Evolutionary conservation across 2,797 vertebrate genomes (phyloP).

Genomic region (Lutjanus campechanus): DNA sequence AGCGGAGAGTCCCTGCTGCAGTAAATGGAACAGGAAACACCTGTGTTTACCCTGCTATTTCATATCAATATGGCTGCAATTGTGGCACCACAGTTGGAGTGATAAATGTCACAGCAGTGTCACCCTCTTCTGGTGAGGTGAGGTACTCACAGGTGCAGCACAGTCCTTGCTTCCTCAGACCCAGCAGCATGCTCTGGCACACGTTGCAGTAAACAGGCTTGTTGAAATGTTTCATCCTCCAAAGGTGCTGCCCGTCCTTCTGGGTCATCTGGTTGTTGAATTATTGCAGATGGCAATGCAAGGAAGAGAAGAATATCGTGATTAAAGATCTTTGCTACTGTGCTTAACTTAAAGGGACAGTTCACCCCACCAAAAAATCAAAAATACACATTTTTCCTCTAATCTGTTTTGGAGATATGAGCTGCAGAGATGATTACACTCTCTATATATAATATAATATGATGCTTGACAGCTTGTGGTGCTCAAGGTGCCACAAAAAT

Average conservation of each 20-base stretch:
- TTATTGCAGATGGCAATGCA: background rate
- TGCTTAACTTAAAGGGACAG: background rate
- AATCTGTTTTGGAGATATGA: too few species aligned
- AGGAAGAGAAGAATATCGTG: slow-evolving; percentile 1
- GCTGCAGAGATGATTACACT: too few species aligned
- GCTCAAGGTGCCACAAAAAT: too few species aligned
- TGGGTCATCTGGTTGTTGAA: slow-evolving; percentile 87
- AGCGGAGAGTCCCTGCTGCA: too few species aligned
- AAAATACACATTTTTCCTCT: too few species aligned
- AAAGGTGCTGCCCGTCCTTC: slow-evolving; percentile 92
- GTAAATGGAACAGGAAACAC: too few species aligned
- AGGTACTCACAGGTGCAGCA: slow-evolving; percentile 92
- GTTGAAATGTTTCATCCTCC: slow-evolving; percentile 94
- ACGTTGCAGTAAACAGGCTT: slow-evolving; percentile 93
- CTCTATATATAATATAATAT: too few species aligned
- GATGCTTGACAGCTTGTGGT: too few species aligned
- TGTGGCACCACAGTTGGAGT: background rate
- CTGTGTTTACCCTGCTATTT: too few species aligned
- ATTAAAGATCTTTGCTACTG: background rate
- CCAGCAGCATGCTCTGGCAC: slow-evolving; percentile 90
- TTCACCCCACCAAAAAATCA: too few species aligned
- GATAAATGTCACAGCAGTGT: background rate
- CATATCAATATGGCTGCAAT: background rate
- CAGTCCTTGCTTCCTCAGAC: slow-evolving; percentile 92
- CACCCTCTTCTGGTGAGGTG: slow-evolving; percentile 61